phyloP scores from a whole-genome alignment of 64 coral and sea anemone species.

The Porites lutea region DNA sequence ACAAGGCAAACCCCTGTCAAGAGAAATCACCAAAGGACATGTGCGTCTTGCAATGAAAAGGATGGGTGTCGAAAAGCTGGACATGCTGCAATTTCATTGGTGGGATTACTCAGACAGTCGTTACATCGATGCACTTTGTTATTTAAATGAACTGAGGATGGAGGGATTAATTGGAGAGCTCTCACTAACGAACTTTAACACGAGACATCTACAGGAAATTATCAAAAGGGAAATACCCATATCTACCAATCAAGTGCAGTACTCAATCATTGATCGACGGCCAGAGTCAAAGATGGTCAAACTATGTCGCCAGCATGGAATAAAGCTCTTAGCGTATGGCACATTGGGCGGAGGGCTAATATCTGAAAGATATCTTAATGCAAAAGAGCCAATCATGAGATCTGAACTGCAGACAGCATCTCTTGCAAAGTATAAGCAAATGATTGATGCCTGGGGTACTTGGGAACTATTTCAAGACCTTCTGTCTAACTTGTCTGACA shows the following conservation, averaged over 20 bases:
- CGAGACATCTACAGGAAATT: constrained; percentile 76
- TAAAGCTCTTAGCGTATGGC: constrained; percentile 85
- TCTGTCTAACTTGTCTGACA: constrained; percentile 55
- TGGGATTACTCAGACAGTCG: constrained; percentile 93
- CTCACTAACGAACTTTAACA: constrained; percentile 91
- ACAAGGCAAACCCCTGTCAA: constrained; percentile 50
- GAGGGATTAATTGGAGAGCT: constrained; percentile 85
- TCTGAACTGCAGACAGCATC: constrained; percentile 80
- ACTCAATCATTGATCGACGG: constrained; percentile 88
- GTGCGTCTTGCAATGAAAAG: constrained; percentile 78
- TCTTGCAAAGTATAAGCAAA: constrained; percentile 92
- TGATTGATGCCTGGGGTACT: constrained; percentile 94
- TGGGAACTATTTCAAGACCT: constrained; percentile 94
- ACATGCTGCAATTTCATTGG: constrained; percentile 96
- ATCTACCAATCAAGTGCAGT: constrained; percentile 92
- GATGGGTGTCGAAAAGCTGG: constrained; percentile 88
- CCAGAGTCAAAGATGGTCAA: constrained; percentile 75
- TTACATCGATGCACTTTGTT: constrained; percentile 82
- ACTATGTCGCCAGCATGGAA: constrained; percentile 77
- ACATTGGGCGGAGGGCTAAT: constrained; percentile 80
- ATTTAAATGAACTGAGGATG: constrained; percentile 78
- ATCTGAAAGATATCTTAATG: constrained; percentile 76
- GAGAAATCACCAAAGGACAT: constrained; percentile 56
- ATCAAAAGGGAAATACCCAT: constrained; percentile 72
- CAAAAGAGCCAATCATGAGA: constrained; percentile 45